Evolutionary conservation across 2,888 invertebrate genomes (phyloP).

Genomic region (Eumacrocentrus americanus): DNA sequence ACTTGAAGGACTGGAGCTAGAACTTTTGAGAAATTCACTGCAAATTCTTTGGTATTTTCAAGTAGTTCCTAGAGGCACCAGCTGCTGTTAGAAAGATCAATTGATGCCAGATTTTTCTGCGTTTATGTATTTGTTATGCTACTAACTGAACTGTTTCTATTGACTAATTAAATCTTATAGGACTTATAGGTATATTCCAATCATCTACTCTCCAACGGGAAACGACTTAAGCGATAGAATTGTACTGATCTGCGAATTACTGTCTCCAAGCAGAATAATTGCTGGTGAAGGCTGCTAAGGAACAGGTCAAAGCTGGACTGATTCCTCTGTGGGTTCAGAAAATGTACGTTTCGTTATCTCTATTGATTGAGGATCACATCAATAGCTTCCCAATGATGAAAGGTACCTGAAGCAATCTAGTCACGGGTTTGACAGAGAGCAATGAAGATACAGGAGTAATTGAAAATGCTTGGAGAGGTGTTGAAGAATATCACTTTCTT

Average conservation of each 20-base stretch:
- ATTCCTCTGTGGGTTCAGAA: conserved; percentile 86
- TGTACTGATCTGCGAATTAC: conserved; percentile 82
- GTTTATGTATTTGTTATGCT: no score
- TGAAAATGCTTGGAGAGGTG: conserved; percentile 83
- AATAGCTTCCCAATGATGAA: conserved; percentile 48
- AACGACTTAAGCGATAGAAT: conserved; percentile 79
- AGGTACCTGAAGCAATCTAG: conserved; percentile 48
- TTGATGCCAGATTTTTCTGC: no score
- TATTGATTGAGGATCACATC: conserved; percentile 77
- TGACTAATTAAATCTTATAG: no score
- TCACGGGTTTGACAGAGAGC: conserved; percentile 53
- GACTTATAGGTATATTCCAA: no score
- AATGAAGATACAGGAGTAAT: conserved; percentile 66
- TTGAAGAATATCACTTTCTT: conserved; percentile 85
- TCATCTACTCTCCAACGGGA: conserved; percentile 76
- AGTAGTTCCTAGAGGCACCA: no score
- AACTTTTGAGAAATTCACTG: no score
- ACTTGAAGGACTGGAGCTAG: no score
- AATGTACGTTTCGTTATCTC: conserved; percentile 86
- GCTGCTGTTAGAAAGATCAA: no score
- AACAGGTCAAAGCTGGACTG: conserved; percentile 73
- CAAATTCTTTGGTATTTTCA: no score
- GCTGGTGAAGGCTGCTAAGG: conserved; percentile 76
- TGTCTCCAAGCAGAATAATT: conserved; percentile 81
- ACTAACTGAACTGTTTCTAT: no score